These are phyloP conservation scores for Neomonachus schauinslandi DNA, from an alignment of 2,113 vertebrate genomes.

Conservation along the genomic window DNA sequence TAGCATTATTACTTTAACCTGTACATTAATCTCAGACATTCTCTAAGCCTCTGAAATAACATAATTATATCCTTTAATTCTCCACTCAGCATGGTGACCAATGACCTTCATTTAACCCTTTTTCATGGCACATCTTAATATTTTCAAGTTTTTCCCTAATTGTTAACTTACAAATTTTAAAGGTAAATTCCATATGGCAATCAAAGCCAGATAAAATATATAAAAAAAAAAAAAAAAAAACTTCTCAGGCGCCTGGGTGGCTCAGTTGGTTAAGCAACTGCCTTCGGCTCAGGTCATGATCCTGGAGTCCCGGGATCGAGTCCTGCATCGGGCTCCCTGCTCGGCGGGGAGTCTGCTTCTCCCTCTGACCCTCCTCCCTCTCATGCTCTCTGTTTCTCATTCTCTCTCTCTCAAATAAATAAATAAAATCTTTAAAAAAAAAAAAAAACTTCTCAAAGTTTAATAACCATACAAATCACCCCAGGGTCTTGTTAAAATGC, in stretches of 20 bases:
- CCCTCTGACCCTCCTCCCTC: too few relatives aligned
- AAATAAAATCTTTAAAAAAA: background rate
- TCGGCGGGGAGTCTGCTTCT: too few relatives aligned
- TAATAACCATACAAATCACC: constrained; percentile 8
- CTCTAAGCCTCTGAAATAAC: constrained; percentile 39
- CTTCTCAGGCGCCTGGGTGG: too few relatives aligned
- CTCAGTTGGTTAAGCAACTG: too few relatives aligned
- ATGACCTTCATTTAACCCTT: background rate
- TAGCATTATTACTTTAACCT: constrained; percentile 21
- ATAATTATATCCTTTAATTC: background rate
- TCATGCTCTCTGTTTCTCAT: too few relatives aligned
- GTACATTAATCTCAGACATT: background rate
- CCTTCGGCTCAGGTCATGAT: too few relatives aligned
- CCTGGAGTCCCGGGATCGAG: too few relatives aligned
- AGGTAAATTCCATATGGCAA: constrained; percentile 41
- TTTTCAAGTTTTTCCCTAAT: constrained; percentile 32
- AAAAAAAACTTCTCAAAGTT: background rate
- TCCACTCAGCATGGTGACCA: background rate
- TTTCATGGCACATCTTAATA: background rate
- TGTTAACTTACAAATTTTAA: constrained; percentile 26
- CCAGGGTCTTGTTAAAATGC: constrained; percentile 4
- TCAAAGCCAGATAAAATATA: constrained; percentile 7
- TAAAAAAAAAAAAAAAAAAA: background rate
- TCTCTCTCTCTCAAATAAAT: too few relatives aligned
- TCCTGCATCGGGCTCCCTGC: too few relatives aligned